phyloP scores from a whole-genome alignment of 1,140 invertebrate species.

The Stenopsyche tienmushanensis region DNA sequence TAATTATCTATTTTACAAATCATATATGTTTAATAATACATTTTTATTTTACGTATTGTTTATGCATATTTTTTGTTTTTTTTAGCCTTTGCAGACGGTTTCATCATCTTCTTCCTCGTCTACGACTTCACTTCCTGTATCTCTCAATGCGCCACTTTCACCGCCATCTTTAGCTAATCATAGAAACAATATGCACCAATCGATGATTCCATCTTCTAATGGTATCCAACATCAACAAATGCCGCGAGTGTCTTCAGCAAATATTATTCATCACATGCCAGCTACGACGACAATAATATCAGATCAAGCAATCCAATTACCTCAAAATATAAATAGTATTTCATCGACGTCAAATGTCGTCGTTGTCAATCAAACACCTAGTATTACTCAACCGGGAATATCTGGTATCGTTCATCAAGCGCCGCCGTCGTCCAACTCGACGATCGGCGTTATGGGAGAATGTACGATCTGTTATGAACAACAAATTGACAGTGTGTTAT shows the following conservation, averaged over 20 bases:
- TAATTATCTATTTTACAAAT: too few species aligned
- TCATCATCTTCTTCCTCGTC: conserved; percentile 24
- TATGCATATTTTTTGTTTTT: conserved; percentile 7
- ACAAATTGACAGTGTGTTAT: conserved; percentile 88
- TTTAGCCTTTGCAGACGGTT: conserved; percentile 21
- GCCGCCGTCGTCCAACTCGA: conserved; percentile 43
- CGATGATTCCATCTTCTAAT: conserved; percentile 45
- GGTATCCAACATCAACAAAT: conserved; percentile 44
- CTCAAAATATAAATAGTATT: conserved; percentile 38
- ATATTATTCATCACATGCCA: conserved; percentile 20
- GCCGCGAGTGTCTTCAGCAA: conserved; percentile 18
- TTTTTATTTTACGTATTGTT: not conserved
- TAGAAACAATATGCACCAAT: conserved; percentile 2
- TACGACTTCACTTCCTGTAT: conserved; percentile 20
- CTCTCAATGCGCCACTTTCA: conserved; percentile 20
- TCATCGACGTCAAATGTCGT: conserved; percentile 48
- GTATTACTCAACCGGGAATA: not conserved
- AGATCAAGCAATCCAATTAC: conserved; percentile 27
- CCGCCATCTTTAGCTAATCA: conserved; percentile 31
- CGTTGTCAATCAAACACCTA: conserved; percentile 44
- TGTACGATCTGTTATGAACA: conserved; percentile 96
- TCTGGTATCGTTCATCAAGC: conserved; percentile 18
- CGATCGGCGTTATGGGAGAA: conserved; percentile 56
- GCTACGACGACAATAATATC: conserved; percentile 38
- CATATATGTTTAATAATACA: not conserved